These are phyloP conservation scores for Xyrichtys novacula DNA, from an alignment of 2,797 vertebrate genomes.

Conservation along the genomic window DNA sequence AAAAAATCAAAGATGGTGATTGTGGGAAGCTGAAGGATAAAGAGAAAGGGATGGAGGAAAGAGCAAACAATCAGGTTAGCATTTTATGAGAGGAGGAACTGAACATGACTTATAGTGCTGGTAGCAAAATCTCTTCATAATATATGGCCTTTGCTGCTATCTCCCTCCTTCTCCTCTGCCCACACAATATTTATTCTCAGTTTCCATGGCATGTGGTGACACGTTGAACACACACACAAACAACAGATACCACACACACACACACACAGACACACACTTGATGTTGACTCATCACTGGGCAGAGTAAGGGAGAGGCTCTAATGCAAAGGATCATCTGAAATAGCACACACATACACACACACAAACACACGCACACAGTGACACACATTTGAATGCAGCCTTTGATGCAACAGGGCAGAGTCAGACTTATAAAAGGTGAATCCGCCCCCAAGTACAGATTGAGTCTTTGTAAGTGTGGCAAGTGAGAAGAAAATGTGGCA, in stretches of 20 bases:
- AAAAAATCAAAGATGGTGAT: neutral
- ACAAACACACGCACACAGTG: conserved; percentile 9
- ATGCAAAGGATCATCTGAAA: conserved; percentile 64
- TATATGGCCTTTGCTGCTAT: conserved; percentile 50
- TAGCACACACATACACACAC: conserved; percentile 27
- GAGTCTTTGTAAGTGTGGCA: conserved; percentile 48
- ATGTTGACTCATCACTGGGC: conserved; percentile 68
- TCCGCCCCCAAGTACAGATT: conserved; percentile 56
- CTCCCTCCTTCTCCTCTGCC: conserved; percentile 38
- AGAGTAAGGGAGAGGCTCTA: conserved; percentile 59
- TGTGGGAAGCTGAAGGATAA: conserved; percentile 12
- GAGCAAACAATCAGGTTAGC: conserved; percentile 20
- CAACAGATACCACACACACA: conserved; percentile 27
- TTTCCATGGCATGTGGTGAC: conserved; percentile 63
- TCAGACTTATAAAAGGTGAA: conserved; percentile 53
- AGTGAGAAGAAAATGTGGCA: conserved; percentile 4
- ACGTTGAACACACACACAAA: conserved; percentile 36
- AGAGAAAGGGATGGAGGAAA: conserved; percentile 1
- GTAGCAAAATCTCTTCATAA: conserved; percentile 31
- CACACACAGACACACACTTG: conserved; percentile 27
- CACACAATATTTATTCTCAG: conserved; percentile 59
- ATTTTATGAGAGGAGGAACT: conserved; percentile 36
- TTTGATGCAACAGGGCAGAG: conserved; percentile 49
- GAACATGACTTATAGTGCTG: conserved; percentile 48
- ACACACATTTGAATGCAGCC: conserved; percentile 37